Evolutionary conservation across 2,113 vertebrate genomes (phyloP).

Genomic region (Urocolius indicus): DNA sequence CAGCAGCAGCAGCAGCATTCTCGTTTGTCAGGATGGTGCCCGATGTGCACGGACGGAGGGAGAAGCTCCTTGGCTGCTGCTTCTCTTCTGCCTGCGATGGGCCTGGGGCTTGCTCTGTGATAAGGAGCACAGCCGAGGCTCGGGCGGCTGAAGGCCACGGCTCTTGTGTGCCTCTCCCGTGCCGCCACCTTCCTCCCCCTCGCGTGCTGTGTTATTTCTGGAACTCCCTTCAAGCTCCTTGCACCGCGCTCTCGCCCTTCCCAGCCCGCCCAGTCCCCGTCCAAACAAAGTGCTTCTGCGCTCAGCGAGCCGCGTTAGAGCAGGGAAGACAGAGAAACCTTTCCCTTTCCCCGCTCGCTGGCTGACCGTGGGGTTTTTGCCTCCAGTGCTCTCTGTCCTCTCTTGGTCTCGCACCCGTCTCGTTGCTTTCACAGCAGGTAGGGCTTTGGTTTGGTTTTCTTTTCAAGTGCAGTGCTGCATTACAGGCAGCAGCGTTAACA

Average conservation of each 20-base stretch:
- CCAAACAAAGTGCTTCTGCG: neutral
- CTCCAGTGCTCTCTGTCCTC: neutral
- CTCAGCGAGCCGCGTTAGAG: accelerated
- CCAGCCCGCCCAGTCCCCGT: neutral
- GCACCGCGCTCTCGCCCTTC: neutral
- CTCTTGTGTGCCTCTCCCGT: neutral
- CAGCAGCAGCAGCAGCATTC: no score
- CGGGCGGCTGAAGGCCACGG: neutral
- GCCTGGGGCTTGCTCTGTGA: neutral
- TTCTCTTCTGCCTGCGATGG: no score
- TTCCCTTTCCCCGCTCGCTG: neutral
- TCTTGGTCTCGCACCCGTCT: neutral
- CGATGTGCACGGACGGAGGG: accelerated
- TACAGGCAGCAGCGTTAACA: neutral
- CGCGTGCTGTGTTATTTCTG: accelerated
- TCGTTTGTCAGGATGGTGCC: accelerated
- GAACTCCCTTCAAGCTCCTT: neutral
- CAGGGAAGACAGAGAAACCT: neutral
- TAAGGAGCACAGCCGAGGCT: neutral
- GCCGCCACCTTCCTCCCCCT: neutral
- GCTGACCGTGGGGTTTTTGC: neutral
- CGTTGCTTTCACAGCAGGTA: neutral
- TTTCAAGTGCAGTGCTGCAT: neutral
- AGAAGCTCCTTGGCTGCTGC: no score
- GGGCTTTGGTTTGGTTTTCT: neutral